Evolutionary conservation across 2,113 vertebrate species (phyloP).

Genomic region (Dromaius novaehollandiae): DNA sequence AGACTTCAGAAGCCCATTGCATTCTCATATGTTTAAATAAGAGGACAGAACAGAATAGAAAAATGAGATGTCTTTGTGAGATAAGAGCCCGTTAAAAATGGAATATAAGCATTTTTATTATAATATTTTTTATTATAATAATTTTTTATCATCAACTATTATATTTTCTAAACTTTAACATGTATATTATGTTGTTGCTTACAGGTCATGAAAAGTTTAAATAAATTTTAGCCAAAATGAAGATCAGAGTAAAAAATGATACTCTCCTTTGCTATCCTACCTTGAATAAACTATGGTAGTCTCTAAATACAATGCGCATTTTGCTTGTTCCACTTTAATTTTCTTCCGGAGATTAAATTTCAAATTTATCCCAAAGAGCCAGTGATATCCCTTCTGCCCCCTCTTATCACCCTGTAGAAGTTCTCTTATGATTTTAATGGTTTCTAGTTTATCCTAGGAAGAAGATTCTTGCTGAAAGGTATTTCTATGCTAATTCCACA

Average conservation of each 20-base stretch:
- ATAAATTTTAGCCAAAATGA: neutral
- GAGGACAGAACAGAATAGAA: neutral
- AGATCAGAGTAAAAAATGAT: neutral
- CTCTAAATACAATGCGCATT: neutral
- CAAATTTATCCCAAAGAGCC: neutral
- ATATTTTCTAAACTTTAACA: neutral
- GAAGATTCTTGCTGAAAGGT: neutral
- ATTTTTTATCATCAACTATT: neutral
- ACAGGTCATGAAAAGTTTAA: neutral
- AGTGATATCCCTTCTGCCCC: neutral
- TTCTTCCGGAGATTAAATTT: neutral
- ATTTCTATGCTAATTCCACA: neutral
- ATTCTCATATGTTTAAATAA: neutral
- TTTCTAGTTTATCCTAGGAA: neutral
- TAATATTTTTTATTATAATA: neutral
- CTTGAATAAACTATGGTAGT: neutral
- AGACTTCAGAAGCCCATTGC: neutral
- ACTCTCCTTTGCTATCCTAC: neutral
- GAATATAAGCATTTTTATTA: neutral
- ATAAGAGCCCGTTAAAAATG: neutral
- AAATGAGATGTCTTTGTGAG: neutral
- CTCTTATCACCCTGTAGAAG: neutral
- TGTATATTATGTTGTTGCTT: neutral
- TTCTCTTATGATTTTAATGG: neutral
- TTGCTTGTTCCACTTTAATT: neutral